These are phyloP conservation scores for Cantharis lateralis DNA, from an alignment of 2,888 invertebrate species.

Conservation along the genomic window DNA sequence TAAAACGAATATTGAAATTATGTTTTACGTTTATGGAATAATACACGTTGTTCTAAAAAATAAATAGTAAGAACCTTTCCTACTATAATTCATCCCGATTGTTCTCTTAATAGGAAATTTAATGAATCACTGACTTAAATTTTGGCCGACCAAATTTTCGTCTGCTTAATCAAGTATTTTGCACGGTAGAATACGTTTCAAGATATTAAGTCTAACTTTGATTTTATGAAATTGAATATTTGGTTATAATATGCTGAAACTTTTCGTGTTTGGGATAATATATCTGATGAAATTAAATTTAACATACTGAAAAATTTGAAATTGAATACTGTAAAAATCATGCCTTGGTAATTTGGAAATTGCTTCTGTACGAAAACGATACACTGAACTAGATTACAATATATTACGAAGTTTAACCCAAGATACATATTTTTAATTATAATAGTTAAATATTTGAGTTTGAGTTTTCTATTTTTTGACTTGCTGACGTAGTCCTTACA, in stretches of 20 bases:
- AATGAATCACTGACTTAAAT: background rate
- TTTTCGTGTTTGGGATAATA: background rate
- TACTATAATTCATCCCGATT: background rate
- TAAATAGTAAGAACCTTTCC: background rate
- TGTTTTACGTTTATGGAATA: background rate
- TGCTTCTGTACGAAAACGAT: too few relatives aligned
- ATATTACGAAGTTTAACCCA: background rate
- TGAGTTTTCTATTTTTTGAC: background rate
- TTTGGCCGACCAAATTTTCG: background rate
- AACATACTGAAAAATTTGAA: too few relatives aligned
- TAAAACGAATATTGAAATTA: background rate
- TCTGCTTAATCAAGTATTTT: background rate
- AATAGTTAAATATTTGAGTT: background rate
- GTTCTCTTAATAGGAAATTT: background rate
- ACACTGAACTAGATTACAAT: too few relatives aligned
- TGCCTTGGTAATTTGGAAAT: too few relatives aligned
- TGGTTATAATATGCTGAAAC: background rate
- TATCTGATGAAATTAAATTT: background rate
- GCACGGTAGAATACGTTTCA: background rate
- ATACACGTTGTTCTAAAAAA: background rate
- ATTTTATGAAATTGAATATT: background rate
- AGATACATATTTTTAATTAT: background rate
- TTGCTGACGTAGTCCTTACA: background rate
- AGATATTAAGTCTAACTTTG: background rate
- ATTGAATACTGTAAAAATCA: too few relatives aligned